A percentile compares a stretch with the other conserved stretches of the same genome.
Conservation (phyloP, 2,888 invertebrate genomes). For the Petrolisthes cinctipes region DNA sequence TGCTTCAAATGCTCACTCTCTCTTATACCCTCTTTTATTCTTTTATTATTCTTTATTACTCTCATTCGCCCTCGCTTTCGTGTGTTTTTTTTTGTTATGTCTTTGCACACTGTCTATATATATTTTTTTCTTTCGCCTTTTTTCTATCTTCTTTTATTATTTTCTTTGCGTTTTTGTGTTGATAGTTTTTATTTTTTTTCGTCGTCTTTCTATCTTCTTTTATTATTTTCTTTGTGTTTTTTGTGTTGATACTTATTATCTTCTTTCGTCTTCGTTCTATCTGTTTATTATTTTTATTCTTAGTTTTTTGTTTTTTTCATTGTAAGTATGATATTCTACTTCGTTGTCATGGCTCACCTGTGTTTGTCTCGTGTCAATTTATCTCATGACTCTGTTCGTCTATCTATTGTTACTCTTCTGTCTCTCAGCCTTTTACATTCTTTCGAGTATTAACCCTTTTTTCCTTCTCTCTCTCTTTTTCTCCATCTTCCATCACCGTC, state of each 20-base stretch:
- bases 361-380: no score
- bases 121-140: background rate
- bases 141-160: background rate
- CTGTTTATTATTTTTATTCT: background rate
- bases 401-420: no score
- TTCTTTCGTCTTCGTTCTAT: background rate
- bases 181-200: background rate
- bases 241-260: background rate
- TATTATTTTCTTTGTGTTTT: background rate
- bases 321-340: no score
- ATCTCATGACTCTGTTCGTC: no score
- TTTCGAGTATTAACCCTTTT: no score
- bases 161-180: background rate
- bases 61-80: background rate
- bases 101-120: no score
- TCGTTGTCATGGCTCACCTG: no score
- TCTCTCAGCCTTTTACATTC: no score
- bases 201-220: background rate
- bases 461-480: background rate
- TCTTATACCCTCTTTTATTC: background rate
- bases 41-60: background rate
- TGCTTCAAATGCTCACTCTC: background rate
- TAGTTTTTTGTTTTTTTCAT: background rate
- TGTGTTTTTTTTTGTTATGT: background rate
- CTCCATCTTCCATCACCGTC: background rate